Base-by-base conservation (phyloP, 2,888 invertebrate genomes). In the Campoplex capitator region DNA sequence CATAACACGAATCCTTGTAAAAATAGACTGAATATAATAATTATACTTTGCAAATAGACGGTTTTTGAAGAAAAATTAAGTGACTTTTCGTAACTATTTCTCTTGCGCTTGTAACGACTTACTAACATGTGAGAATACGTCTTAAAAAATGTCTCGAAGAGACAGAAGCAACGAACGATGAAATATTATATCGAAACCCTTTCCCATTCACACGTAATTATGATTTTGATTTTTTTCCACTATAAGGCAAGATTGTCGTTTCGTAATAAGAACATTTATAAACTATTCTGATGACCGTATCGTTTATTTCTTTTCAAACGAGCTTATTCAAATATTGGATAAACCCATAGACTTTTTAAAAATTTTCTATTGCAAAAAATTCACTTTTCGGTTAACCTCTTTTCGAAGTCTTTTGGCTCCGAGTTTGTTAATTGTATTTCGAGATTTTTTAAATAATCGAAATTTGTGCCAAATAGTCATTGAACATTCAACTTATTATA, bases 241-340 rank as follows among this genome's bases (percentile, higher is more conserved):
- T 84, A 81, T 84, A 85, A 79, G 87, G 87, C 87, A 87, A 87
- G 88, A 88, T 80, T 83, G 51, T 73, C 77, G 70, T 80, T 80
- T 68, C 56, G 67, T 80, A 54, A 80, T 62, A 73, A 77, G 67
- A 65, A 81, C 74, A 77, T 18, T 68, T 54, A 48, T 38, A 42
- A 18, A 35, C 74, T 56, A 56, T 65, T 76, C 28, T 38, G 11
- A 56, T 9, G 28, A 70, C 38, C 16, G 23, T 9, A 11, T 18
- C 42, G n/a, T 48, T 45, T 35, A 11, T 45, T 48, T 51, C 2
- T 74, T 35, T 71, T 38, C 38, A 38, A n/a, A 35, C 58, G 58
- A 70, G 32, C 74, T 78, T 70, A 62, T 70, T 45, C 73, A 75
- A 73, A 74, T 67, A 81, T 85, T 68, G 32, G 56, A 67, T 56